Conservation (phyloP, 2,797 vertebrate genomes). For the Phrynocephalus vlangalii region DNA sequence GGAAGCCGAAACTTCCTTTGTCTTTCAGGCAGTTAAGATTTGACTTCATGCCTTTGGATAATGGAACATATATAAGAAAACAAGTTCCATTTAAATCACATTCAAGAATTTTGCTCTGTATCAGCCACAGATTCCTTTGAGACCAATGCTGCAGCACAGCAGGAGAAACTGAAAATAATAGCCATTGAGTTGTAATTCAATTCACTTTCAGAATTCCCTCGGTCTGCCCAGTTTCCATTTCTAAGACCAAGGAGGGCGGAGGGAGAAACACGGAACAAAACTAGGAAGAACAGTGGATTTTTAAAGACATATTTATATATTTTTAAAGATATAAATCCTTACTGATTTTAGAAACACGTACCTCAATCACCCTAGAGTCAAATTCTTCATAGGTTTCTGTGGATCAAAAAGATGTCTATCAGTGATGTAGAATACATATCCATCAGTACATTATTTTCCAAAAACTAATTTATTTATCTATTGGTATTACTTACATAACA, state of each 20-base stretch:
- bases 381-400: slow-evolving; percentile 92
- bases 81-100: not conserved
- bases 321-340: slow-evolving; percentile 10
- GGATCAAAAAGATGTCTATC: slow-evolving; percentile 58
- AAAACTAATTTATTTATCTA: not conserved
- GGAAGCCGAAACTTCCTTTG: not conserved
- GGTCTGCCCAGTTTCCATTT: slow-evolving; percentile 7
- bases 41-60: slow-evolving; percentile 1
- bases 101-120: slow-evolving; percentile 13
- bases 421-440: slow-evolving; percentile 16
- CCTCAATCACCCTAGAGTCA: slow-evolving; percentile 92
- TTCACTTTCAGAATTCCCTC: slow-evolving; percentile 13
- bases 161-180: slow-evolving; percentile 32
- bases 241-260: not conserved
- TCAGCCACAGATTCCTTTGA: slow-evolving; percentile 16
- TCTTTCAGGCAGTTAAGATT: not conserved
- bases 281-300: no score
- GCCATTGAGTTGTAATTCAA: not conserved
- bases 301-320: not conserved
- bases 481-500: no score
- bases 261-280: slow-evolving; percentile 16
- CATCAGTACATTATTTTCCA: not conserved
- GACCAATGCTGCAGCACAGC: slow-evolving; percentile 1
- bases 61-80: not conserved
- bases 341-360: slow-evolving; percentile 72